phyloP scores from a whole-genome alignment of 1,140 invertebrate genomes.

The Episyrphus balteatus region DNA sequence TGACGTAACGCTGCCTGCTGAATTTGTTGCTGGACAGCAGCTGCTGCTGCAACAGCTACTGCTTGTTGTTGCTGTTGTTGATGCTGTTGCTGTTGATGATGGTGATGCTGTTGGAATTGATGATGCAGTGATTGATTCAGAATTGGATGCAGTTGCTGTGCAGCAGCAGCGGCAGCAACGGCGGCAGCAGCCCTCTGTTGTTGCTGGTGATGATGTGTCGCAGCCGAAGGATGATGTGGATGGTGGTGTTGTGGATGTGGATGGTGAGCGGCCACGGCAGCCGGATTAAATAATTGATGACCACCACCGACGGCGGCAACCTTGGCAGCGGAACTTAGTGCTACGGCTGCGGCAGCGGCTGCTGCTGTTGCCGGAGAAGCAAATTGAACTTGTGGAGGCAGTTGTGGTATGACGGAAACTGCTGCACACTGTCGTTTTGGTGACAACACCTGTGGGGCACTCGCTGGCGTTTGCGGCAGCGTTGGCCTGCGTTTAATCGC shows the following conservation, averaged over 20 bases:
- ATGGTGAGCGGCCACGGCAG: constrained; percentile 8
- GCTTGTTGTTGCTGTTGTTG: constrained; percentile 6
- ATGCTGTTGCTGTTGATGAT: constrained; percentile 6
- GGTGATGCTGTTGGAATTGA: constrained; percentile 6
- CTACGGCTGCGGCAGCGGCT: constrained; percentile 17
- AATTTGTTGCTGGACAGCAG: constrained; percentile 22
- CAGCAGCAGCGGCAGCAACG: constrained; percentile 7
- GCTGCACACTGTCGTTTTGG: constrained; percentile 37
- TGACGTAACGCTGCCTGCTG: constrained; percentile 24
- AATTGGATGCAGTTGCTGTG: constrained; percentile 18
- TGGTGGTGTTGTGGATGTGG: neutral
- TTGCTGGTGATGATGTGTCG: constrained; percentile 4
- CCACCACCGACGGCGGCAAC: constrained; percentile 11
- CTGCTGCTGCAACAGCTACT: constrained; percentile 14
- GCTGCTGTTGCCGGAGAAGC: constrained; percentile 14
- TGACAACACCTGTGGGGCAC: constrained; percentile 39
- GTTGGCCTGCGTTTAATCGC: constrained; percentile 39
- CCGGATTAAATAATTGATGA: constrained; percentile 21
- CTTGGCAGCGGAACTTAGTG: constrained; percentile 9
- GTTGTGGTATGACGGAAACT: constrained; percentile 28
- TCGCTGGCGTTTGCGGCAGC: constrained; percentile 40
- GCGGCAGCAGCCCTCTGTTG: constrained; percentile 23
- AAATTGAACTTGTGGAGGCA: constrained; percentile 15
- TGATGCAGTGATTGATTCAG: neutral
- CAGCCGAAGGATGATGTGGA: constrained; percentile 18